Evolutionary conservation across 2,797 vertebrate genomes (phyloP), one percentile per base, ranked within the genome.

Genomic region (Diplodus puntazzo): DNA sequence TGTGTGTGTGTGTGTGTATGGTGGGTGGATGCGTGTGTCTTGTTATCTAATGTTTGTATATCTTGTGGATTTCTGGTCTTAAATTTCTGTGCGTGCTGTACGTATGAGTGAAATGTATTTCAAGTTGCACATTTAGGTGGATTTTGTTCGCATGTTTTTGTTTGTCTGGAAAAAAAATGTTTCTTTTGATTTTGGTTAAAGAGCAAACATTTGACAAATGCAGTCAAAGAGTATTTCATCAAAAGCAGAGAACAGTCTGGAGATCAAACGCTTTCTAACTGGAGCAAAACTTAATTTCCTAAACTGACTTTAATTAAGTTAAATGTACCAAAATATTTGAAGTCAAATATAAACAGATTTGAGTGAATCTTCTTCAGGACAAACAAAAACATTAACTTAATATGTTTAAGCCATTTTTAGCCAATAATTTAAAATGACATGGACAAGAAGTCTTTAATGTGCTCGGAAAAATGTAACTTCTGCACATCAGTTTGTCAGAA

Each of bases 11-110:
- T 5, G n/a, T n/a, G 58, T 59, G 45, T 61, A 20, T 52, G 63
- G 62, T 55, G 58, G 53, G 63, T 52, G 58, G 23, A n/a, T n/a
- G n/a, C n/a, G 42, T 78, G 30, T 77, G 68, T 20, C 17, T 67
- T 30, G 17, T 50, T 60, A 39, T 65, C 11, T 63, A 25, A 11
- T 34, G 13, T 12, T n/a, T 2, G 13, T 69, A 55, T 48, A 5
- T 12, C 12, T 11, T 39, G 17, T 12, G 4, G 7, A 2, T n/a
- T 53, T 46, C 45, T 46, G 14, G 14, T 5, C 4, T 39, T 39
- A 11, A 39, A 39, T 57, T 58, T 9, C 14, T 14, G 5, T 11
- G 16, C 20, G n/a, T 12, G 13, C 14, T 23, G 1, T 30, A 39
- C 3, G 12, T n/a, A 5, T 60, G 3, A 43, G 6, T 42, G 3